Conservation (phyloP, 2,113 vertebrate species). For the Takifugu bimaculatus region DNA sequence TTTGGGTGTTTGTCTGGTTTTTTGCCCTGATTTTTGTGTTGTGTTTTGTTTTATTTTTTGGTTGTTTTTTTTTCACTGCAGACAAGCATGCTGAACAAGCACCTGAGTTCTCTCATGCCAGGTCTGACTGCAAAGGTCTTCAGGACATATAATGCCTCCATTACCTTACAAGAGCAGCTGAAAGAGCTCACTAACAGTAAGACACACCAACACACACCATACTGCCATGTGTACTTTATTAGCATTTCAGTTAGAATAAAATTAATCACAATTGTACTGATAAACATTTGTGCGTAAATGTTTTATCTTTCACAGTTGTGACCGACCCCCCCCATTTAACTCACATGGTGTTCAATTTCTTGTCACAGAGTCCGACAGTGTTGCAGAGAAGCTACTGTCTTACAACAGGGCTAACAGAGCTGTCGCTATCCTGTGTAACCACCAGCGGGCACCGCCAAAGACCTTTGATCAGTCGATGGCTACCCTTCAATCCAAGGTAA, state of each 20-base stretch:
- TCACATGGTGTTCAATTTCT: no score
- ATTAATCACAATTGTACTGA: neutral
- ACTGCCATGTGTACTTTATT: neutral
- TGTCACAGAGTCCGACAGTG: constrained; percentile 60
- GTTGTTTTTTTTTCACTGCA: constrained; percentile 31
- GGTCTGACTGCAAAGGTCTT: constrained; percentile 81
- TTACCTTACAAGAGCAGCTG: constrained; percentile 80
- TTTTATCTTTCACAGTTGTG: no score
- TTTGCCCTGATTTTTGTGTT: neutral
- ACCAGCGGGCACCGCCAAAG: constrained; percentile 79
- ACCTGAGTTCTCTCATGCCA: constrained; percentile 76
- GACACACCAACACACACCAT: neutral
- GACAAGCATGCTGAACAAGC: constrained; percentile 74
- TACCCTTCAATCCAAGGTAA: constrained; percentile 76
- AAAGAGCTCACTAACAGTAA: constrained; percentile 73
- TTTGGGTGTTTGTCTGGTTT: neutral
- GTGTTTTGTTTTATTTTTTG: neutral
- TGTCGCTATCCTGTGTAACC: constrained; percentile 81
- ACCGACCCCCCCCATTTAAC: no score
- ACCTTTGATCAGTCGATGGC: constrained; percentile 81
- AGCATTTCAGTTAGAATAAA: neutral
- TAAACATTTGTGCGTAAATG: neutral
- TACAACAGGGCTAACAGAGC: constrained; percentile 79
- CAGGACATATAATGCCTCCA: constrained; percentile 81
- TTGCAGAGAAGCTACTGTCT: constrained; percentile 73